Evolutionary conservation across 2,113 vertebrate species (phyloP).

Genomic region (Xiphias gladius): DNA sequence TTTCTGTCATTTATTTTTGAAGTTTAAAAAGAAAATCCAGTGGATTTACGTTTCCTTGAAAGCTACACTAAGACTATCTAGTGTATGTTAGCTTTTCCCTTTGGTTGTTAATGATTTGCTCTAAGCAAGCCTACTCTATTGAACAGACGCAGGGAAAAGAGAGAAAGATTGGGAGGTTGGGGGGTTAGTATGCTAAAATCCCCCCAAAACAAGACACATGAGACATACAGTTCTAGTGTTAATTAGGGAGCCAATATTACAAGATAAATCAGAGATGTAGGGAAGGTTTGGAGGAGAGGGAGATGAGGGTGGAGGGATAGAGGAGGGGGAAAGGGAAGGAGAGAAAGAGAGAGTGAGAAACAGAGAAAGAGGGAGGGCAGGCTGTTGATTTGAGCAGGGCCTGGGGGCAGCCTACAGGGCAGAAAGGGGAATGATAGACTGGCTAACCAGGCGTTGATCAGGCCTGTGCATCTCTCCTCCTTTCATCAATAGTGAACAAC

Average conservation of each 20-base stretch:
- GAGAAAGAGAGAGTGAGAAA: conserved; percentile 53
- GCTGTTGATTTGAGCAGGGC: conserved; percentile 76
- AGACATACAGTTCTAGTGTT: conserved; percentile 77
- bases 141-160: conserved; percentile 60
- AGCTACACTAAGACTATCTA: conserved; percentile 50
- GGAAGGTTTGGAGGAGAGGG: conserved; percentile 66
- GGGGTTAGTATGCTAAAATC: conserved; percentile 75
- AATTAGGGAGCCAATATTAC: conserved; percentile 84
- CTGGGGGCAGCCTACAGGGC: conserved; percentile 74
- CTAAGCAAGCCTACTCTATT: conserved; percentile 66
- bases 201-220: conserved; percentile 78
- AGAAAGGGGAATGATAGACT: conserved; percentile 76
- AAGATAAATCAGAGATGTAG: conserved; percentile 82
- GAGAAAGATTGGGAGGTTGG: conserved; percentile 59
- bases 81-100: conserved; percentile 62
- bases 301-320: conserved; percentile 52
- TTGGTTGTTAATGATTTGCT: conserved; percentile 78
- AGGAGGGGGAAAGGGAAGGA: conserved; percentile 40
- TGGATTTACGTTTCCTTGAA: conserved; percentile 60
- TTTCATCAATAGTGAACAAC: conserved; percentile 75
- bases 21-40: conserved; percentile 12
- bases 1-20: conserved; percentile 34
- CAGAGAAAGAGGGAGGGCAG: conserved; percentile 54
- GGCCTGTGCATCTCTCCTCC: conserved; percentile 54
- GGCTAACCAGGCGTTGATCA: conserved; percentile 75